Conservation (phyloP, 35 echinoderm and acorn worm species). For the Hemicentrotus pulcherrimus region DNA sequence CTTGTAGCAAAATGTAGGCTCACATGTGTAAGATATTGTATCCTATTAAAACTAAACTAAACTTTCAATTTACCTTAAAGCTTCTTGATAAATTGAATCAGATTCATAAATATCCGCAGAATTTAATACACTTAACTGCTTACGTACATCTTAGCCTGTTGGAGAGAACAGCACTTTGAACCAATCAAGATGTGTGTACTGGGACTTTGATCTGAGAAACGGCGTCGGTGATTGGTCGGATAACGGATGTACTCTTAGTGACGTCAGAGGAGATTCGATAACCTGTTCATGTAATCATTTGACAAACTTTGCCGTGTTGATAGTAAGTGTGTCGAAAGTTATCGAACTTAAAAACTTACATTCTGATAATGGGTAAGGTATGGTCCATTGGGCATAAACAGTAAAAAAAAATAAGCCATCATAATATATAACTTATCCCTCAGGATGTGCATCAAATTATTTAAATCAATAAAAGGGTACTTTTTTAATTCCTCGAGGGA, state of each 20-base stretch:
- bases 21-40: too few relatives aligned
- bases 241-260: slow-evolving; percentile 61
- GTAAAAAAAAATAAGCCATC: too few relatives aligned
- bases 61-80: not conserved
- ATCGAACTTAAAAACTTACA: too few relatives aligned
- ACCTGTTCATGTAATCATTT: slow-evolving; percentile 84
- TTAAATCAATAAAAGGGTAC: too few relatives aligned
- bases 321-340: slow-evolving; percentile 58
- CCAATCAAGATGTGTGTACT: slow-evolving; percentile 78
- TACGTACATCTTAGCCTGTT: too few relatives aligned
- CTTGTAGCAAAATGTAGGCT: too few relatives aligned
- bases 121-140: not conserved
- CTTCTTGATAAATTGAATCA: not conserved
- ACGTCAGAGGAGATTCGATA: slow-evolving; percentile 42
- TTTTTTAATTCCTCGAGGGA: too few relatives aligned
- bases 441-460: too few relatives aligned
- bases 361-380: too few relatives aligned
- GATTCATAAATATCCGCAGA: not conserved
- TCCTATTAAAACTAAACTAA: not conserved
- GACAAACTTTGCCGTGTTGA: slow-evolving; percentile 89
- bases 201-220: slow-evolving; percentile 80
- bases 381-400: too few relatives aligned
- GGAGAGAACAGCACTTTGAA: not conserved
- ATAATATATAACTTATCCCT: too few relatives aligned
- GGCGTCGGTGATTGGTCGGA: slow-evolving; percentile 92